Evolutionary conservation across 2,113 vertebrate species (phyloP), one percentile per base, ranked within the genome.

Genomic region (Actenoides lindsayi): DNA sequence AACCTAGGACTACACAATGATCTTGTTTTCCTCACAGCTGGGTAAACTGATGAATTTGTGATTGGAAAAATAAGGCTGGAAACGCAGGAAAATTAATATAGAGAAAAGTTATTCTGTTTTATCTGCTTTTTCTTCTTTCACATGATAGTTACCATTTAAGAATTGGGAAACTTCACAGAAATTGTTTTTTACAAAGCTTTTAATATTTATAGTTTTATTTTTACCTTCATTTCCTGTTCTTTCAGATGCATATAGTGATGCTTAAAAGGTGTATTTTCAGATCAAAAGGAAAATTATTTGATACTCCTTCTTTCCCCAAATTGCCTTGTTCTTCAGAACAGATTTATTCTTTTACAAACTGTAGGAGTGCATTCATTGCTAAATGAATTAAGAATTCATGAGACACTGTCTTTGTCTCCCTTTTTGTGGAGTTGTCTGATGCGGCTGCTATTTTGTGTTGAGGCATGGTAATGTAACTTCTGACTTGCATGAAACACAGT

Each of bases 381-480:
- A 91, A 96, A 69, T 63, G 56, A 81, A 92, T 91, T 86, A 91
- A 70, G 70, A 70, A 86, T 92, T 94, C 78, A 63, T 39, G 41
- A 90, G 50, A 62, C 13, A 28, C 23, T 85, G n/a, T 77, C 59
- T 80, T 87, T 5, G 0, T 83, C 8, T 81, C 14, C 11, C 5
- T 51, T 76, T 70, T 70, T 78, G n/a, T 94, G 50, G 46, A 44
- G 37, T 21, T 80, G n/a, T 90, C 87, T 87, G 53, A 37, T 82
- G 54, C 79, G 73, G 80, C 35, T 91, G 57, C 41, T 76, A 20
- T 74, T 89, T 89, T 88, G 11, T 92, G 57, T 85, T 69, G 35
- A 1, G 74, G 50, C 41, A 59, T 51, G 25, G 23, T 71, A 65
- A 56, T 30, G 11, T 69, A 83, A 59, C n/a, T 37, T 83, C n/a